Percentiles rank a stretch among this genome's conserved stretches.
Conservation (phyloP, 2,888 invertebrate genomes). For the Hanleya hanleyi region DNA sequence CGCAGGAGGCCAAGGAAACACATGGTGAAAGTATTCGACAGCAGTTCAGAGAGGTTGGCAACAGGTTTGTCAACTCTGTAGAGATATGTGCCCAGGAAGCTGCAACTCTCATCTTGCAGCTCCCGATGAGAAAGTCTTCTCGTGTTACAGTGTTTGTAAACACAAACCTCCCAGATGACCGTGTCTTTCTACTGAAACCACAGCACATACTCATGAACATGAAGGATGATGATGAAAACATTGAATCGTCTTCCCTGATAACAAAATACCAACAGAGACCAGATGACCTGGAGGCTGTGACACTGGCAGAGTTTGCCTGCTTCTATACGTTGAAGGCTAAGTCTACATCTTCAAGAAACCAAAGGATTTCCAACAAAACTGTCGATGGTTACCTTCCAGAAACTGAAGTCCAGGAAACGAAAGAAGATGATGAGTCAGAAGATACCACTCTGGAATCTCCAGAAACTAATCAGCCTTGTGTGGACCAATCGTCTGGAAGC, state of each 20-base stretch:
- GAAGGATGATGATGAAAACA: constrained; percentile 34
- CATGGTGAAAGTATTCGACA: constrained; percentile 20
- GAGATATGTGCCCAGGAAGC: constrained; percentile 59
- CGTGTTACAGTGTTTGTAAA: constrained; percentile 43
- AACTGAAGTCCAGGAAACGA: background rate
- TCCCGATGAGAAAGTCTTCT: constrained; percentile 43
- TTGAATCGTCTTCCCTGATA: constrained; percentile 31
- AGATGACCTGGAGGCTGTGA: constrained; percentile 19
- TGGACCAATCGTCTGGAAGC: background rate
- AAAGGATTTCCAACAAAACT: background rate
- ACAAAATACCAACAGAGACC: constrained; percentile 35
- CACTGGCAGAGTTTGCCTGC: constrained; percentile 38
- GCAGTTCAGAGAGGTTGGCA: constrained; percentile 42
- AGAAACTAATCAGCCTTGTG: background rate
- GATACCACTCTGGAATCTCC: background rate
- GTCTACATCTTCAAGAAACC: background rate
- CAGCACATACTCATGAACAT: constrained; percentile 37
- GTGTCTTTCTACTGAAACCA: constrained; percentile 55
- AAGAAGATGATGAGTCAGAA: background rate
- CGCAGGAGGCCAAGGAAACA: constrained; percentile 34
- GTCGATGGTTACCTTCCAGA: constrained; percentile 20
- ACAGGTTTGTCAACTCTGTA: constrained; percentile 47
- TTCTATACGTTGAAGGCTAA: constrained; percentile 19
- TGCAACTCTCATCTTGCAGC: constrained; percentile 39
- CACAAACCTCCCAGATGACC: constrained; percentile 45